Evolutionary conservation across 2,113 vertebrate species (phyloP).

Genomic region (Cavia aperea): DNA sequence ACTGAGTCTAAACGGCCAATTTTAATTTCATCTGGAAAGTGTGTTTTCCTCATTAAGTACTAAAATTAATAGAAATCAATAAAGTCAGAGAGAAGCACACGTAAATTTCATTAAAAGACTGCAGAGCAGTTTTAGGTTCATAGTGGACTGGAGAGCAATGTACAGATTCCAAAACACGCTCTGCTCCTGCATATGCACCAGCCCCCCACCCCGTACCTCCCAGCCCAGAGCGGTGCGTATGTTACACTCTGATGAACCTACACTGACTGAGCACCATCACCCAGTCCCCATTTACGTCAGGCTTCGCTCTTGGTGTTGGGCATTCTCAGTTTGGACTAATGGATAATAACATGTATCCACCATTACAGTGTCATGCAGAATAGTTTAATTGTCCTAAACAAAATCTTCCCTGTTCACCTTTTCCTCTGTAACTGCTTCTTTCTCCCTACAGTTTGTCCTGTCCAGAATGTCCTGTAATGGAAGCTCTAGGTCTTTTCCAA

Average conservation of each 20-base stretch:
- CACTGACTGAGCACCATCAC: no score
- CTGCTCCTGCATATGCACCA: not conserved
- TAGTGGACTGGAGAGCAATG: not conserved
- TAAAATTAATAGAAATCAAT: not conserved
- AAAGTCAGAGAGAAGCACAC: not conserved
- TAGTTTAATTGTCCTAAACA: not conserved
- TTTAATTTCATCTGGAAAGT: not conserved
- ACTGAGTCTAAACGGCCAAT: not conserved
- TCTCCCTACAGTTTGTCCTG: not conserved
- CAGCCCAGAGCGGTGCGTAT: not conserved
- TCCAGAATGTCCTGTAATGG: not conserved
- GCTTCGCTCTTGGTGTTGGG: not conserved
- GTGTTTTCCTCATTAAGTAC: constrained; percentile 2
- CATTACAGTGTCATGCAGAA: not conserved
- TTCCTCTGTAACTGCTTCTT: not conserved
- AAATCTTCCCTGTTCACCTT: not conserved
- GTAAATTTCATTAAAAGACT: not conserved
- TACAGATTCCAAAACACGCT: not conserved
- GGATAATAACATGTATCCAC: not conserved
- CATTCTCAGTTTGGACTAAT: not conserved
- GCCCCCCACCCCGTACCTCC: no score
- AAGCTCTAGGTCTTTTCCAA: not conserved
- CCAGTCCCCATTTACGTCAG: not conserved
- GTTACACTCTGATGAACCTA: not conserved
- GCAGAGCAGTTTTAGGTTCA: not conserved